phyloP scores from a whole-genome alignment of 2,797 vertebrate genomes.

The Mareca penelope region DNA sequence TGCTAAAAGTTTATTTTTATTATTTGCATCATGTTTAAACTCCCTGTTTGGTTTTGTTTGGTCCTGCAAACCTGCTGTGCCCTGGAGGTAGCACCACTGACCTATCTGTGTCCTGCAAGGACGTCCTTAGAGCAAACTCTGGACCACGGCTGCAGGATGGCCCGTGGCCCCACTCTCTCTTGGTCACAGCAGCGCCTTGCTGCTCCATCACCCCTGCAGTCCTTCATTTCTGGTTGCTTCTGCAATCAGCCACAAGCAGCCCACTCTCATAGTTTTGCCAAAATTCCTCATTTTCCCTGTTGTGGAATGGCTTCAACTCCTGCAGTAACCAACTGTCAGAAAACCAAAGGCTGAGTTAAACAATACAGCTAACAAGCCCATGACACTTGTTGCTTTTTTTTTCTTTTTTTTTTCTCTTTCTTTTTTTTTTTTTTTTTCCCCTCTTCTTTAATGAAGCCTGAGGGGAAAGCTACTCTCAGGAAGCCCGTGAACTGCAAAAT shows the following conservation, averaged over 20 bases:
- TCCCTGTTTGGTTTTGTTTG: not conserved
- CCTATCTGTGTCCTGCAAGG: not conserved
- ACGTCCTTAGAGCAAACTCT: not conserved
- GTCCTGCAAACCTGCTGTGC: not conserved
- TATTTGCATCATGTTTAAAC: not conserved
- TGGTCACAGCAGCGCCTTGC: not conserved
- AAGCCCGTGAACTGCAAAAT: not conserved
- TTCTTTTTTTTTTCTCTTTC: rapidly evolving
- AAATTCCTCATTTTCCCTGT: not conserved
- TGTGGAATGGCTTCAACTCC: not conserved
- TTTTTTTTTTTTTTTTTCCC: not conserved
- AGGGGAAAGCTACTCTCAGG: not conserved
- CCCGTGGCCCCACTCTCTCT: rapidly evolving
- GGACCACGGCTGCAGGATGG: not conserved
- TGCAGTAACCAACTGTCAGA: not conserved
- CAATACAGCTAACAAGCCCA: not conserved
- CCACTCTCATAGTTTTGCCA: not conserved
- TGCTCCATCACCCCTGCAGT: rapidly evolving
- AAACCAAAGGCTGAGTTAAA: not conserved
- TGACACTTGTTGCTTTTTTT: not conserved
- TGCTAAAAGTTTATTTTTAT: not conserved
- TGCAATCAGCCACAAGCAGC: not conserved
- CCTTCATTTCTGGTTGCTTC: not conserved
- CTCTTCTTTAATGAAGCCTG: not conserved
- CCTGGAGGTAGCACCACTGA: not conserved